Conservation (phyloP, 2,797 vertebrate genomes). For the Microctenopoma lineatum region DNA sequence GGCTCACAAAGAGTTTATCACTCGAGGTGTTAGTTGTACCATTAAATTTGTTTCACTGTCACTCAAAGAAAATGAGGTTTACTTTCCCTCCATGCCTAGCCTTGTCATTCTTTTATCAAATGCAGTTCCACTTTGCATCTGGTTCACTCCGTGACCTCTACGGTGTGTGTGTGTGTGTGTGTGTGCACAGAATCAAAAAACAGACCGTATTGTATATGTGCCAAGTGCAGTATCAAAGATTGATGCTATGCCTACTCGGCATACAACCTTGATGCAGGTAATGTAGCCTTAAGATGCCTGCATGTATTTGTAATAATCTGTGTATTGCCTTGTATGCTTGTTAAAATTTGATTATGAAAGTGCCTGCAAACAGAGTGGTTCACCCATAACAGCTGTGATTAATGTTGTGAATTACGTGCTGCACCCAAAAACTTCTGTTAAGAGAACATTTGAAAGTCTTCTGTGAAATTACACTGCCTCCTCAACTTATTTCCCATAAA, state of each 20-base stretch:
- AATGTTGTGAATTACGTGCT: conserved; percentile 29
- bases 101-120: conserved; percentile 49
- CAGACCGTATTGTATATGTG: conserved; percentile 2
- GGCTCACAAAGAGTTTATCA: background rate
- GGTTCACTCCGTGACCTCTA: conserved; percentile 44
- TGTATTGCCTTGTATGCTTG: background rate
- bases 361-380: conserved; percentile 14
- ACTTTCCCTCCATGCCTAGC: conserved; percentile 23
- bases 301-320: conserved; percentile 17
- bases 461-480: conserved; percentile 6
- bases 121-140: conserved; percentile 42
- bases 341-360: conserved; percentile 11
- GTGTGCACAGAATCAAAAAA: conserved; percentile 28
- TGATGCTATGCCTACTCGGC: background rate
- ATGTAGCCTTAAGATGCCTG: conserved; percentile 28
- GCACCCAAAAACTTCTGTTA: conserved; percentile 5
- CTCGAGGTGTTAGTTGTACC: conserved; percentile 17
- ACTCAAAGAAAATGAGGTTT: conserved; percentile 34
- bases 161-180: background rate
- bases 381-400: conserved; percentile 9
- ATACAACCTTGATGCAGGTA: conserved; percentile 24
- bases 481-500: background rate
- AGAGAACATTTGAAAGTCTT: background rate
- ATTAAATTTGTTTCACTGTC: conserved; percentile 41
- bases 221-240: conserved; percentile 36